phyloP scores from a whole-genome alignment of 1,140 invertebrate species.

The Drusus annulatus region DNA sequence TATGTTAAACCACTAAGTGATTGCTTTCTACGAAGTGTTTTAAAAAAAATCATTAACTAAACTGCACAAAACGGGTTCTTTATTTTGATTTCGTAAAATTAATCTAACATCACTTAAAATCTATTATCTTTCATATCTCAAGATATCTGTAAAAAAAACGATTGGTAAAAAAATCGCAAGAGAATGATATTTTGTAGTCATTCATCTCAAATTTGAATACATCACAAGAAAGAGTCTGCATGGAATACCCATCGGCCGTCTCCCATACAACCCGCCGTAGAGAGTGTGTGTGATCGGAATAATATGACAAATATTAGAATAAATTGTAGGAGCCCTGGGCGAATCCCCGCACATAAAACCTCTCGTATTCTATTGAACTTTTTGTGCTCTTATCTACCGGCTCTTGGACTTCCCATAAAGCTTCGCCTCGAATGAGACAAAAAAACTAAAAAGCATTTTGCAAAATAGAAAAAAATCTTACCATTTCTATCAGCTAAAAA shows the following conservation, averaged over 20 bases:
- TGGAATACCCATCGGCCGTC: constrained; percentile 8
- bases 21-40: too few relatives aligned
- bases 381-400: constrained; percentile 53
- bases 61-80: too few relatives aligned
- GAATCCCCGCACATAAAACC: constrained; percentile 37
- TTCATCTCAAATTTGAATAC: constrained; percentile 43
- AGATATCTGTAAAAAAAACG: not conserved
- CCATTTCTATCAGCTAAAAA: not conserved
- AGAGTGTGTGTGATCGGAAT: constrained; percentile 52
- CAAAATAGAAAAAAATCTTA: not conserved
- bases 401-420: constrained; percentile 37
- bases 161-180: not conserved
- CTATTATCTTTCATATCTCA: too few relatives aligned
- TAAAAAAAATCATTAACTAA: too few relatives aligned
- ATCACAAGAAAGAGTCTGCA: constrained; percentile 25
- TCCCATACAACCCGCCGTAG: not conserved
- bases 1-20: too few relatives aligned
- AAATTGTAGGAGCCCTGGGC: constrained; percentile 47
- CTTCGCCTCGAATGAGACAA: not conserved
- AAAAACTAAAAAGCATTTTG: not conserved
- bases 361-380: constrained; percentile 52
- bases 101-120: too few relatives aligned
- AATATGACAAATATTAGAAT: constrained; percentile 57
- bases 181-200: constrained; percentile 12
- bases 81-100: too few relatives aligned